Conservation (phyloP, 2,888 invertebrate species). For the Eurytoma californica region DNA sequence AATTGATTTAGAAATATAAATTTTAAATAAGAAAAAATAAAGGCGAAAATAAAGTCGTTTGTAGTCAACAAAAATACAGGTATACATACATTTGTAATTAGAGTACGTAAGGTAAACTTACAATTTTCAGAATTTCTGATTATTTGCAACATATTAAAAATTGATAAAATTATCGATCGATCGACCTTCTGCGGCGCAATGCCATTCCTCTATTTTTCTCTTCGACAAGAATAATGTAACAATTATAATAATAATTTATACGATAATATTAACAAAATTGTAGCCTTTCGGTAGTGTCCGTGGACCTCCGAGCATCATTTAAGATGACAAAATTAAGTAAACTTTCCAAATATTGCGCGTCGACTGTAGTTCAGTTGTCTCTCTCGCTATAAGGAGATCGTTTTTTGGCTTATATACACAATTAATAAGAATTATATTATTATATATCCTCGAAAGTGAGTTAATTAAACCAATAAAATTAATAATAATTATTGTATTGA, state of each 20-base stretch:
- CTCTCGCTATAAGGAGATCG: constrained; percentile 28
- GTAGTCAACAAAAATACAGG: too few relatives aligned
- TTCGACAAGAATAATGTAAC: constrained; percentile 21
- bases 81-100: too few relatives aligned
- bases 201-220: constrained; percentile 11
- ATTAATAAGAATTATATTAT: constrained; percentile 15
- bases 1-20: too few relatives aligned
- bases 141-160: not conserved
- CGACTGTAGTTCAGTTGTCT: constrained; percentile 43
- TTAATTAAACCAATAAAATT: constrained; percentile 23
- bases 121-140: too few relatives aligned
- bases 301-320: constrained; percentile 51
- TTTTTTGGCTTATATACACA: constrained; percentile 49
- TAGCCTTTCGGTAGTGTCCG: constrained; percentile 54
- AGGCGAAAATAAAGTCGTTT: too few relatives aligned
- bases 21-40: too few relatives aligned
- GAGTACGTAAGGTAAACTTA: too few relatives aligned
- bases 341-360: constrained; percentile 31
- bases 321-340: constrained; percentile 21
- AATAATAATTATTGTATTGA: constrained; percentile 17
- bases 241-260: constrained; percentile 23
- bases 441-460: constrained; percentile 8
- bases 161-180: constrained; percentile 17
- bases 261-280: constrained; percentile 25
- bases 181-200: constrained; percentile 7